Evolutionary conservation across 2,888 invertebrate genomes (phyloP).

Genomic region (Megastigmus dorsalis): DNA sequence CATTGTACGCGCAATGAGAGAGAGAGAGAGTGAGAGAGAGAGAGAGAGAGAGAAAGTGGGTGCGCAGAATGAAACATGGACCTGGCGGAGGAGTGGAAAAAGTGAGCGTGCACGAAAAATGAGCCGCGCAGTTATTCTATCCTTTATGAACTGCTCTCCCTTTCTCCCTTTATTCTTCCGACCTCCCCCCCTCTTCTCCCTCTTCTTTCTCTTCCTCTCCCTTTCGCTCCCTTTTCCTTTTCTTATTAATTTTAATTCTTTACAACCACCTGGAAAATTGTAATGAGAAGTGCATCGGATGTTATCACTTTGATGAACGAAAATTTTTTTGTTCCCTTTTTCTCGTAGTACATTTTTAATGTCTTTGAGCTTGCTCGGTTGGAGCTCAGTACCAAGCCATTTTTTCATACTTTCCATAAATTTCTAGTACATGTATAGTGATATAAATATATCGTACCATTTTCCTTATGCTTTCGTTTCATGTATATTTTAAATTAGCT

Average conservation of each 20-base stretch:
- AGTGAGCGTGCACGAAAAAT: constrained; percentile 37
- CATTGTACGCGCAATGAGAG: constrained; percentile 35
- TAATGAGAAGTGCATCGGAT: background rate
- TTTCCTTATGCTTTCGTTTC: no score
- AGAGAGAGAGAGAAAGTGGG: no score
- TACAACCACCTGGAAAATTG: background rate
- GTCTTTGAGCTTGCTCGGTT: background rate
- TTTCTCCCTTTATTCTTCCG: background rate
- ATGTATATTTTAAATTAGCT: no score
- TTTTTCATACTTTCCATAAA: no score
- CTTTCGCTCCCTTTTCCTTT: background rate
- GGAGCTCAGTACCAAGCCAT: no score
- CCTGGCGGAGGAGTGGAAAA: background rate
- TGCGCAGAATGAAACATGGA: constrained; percentile 33
- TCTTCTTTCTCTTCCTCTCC: background rate
- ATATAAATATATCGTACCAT: no score
- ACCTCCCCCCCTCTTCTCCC: no score
- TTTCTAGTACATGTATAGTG: no score
- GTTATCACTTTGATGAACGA: no score
- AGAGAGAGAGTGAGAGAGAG: no score
- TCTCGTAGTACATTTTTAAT: background rate
- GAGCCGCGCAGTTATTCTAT: constrained; percentile 38
- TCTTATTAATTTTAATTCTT: constrained; percentile 31
- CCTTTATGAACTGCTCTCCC: constrained; percentile 24
- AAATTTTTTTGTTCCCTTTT: background rate